phyloP scores from a whole-genome alignment of 2,113 vertebrate species.

The Todiramphus saurophagus region DNA sequence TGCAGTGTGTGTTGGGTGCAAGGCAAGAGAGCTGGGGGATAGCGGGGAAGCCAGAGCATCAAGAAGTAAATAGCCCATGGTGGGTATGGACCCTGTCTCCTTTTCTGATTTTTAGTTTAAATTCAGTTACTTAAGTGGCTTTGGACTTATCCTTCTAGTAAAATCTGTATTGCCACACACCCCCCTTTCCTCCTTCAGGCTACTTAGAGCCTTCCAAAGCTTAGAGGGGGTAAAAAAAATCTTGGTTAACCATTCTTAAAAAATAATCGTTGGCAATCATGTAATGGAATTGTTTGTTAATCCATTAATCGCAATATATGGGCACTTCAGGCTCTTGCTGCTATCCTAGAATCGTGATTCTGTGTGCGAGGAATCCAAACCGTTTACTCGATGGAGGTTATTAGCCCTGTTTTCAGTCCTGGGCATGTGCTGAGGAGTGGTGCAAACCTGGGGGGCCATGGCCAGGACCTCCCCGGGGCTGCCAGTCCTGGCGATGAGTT shows the following conservation, averaged over 20 bases:
- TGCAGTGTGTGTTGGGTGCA: conserved; percentile 26
- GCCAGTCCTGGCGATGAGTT: not conserved
- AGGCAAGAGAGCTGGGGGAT: not conserved
- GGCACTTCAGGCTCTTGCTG: not conserved
- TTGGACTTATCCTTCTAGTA: not conserved
- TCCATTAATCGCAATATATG: not conserved
- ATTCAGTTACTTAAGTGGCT: not conserved
- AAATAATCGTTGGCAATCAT: not conserved
- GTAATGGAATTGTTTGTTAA: not conserved
- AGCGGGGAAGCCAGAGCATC: not conserved
- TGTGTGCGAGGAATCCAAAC: not conserved
- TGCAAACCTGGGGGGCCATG: not conserved
- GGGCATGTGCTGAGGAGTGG: not conserved
- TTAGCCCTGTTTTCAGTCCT: not conserved
- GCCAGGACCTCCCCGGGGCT: not conserved
- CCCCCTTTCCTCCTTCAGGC: not conserved
- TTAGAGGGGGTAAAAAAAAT: not conserved
- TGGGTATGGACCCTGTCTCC: not conserved
- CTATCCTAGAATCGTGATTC: not conserved
- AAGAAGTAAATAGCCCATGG: not conserved
- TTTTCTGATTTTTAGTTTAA: not conserved
- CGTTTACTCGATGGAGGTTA: not conserved
- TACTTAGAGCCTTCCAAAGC: not conserved
- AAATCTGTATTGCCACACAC: not conserved
- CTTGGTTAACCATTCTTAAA: not conserved